A percentile compares a stretch with the other conserved stretches of the same genome.
Conservation (phyloP, 2,113 vertebrate genomes). For the Hymenochirus boettgeri region DNA sequence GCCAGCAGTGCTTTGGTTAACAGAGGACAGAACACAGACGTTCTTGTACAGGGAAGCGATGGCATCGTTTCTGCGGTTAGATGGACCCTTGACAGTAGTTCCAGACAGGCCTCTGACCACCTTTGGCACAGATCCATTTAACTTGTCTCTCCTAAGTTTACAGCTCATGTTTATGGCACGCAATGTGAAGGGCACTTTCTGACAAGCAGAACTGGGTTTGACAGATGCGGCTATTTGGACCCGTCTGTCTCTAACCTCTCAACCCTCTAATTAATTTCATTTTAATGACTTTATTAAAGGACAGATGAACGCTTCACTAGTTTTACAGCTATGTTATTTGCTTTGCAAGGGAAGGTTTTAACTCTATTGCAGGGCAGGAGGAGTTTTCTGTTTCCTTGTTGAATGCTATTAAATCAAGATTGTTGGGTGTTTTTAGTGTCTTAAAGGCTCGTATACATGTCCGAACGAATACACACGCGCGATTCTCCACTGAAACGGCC, state of each 20-base stretch:
- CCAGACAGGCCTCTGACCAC: not conserved
- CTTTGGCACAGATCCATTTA: conserved; percentile 8
- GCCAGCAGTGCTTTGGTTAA: not conserved
- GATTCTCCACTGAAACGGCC: no score
- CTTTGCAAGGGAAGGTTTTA: not conserved
- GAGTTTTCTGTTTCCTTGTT: no score
- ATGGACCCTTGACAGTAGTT: not conserved
- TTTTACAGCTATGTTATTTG: not conserved
- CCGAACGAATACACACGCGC: no score
- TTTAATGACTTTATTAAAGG: conserved; percentile 16
- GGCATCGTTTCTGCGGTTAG: not conserved
- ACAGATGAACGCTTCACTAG: not conserved
- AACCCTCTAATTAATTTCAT: conserved; percentile 9
- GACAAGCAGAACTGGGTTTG: conserved; percentile 13
- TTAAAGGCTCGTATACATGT: no score
- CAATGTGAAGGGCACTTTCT: conserved; percentile 8
- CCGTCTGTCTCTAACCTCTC: conserved; percentile 14
- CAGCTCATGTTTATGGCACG: conserved; percentile 11
- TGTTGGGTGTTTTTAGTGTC: no score
- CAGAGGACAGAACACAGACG: not conserved
- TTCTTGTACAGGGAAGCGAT: not conserved
- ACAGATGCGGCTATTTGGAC: conserved; percentile 18
- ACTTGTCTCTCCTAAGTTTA: conserved; percentile 20
- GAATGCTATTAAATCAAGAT: no score
- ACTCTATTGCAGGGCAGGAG: no score